Evolutionary conservation across 1,140 invertebrate species (phyloP).

Genomic region (Sinonovacula constricta): DNA sequence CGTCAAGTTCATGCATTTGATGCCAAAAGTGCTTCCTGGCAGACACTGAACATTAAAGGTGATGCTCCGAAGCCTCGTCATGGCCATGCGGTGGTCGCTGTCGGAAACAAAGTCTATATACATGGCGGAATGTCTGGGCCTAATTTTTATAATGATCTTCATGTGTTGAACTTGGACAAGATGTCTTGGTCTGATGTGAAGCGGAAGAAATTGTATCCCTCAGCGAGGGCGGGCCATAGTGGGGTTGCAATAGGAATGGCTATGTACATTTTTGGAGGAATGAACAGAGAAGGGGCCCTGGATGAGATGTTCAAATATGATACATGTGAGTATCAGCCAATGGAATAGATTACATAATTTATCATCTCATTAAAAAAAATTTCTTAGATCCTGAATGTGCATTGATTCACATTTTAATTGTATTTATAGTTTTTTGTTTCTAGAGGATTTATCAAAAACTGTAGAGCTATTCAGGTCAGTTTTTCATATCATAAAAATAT

Average conservation of each 20-base stretch:
- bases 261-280: conserved; percentile 77
- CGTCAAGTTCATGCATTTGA: conserved; percentile 76
- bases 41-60: conserved; percentile 67
- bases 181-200: conserved; percentile 71
- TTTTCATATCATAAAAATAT: too few relatives aligned
- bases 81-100: conserved; percentile 76
- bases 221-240: conserved; percentile 75
- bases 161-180: conserved; percentile 75
- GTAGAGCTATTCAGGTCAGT: too few relatives aligned
- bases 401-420: too few relatives aligned
- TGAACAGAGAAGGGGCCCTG: conserved; percentile 75
- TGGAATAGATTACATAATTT: too few relatives aligned
- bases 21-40: conserved; percentile 68
- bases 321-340: conserved; percentile 71
- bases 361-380: too few relatives aligned
- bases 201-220: conserved; percentile 70
- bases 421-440: too few relatives aligned
- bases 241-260: conserved; percentile 64
- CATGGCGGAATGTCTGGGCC: conserved; percentile 78
- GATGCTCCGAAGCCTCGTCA: conserved; percentile 76
- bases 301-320: conserved; percentile 76
- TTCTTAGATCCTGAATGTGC: too few relatives aligned
- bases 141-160: conserved; percentile 77
- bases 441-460: too few relatives aligned
- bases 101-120: conserved; percentile 73